phyloP scores from a whole-genome alignment of 1,140 invertebrate species.

The Rhyzopertha dominica region DNA sequence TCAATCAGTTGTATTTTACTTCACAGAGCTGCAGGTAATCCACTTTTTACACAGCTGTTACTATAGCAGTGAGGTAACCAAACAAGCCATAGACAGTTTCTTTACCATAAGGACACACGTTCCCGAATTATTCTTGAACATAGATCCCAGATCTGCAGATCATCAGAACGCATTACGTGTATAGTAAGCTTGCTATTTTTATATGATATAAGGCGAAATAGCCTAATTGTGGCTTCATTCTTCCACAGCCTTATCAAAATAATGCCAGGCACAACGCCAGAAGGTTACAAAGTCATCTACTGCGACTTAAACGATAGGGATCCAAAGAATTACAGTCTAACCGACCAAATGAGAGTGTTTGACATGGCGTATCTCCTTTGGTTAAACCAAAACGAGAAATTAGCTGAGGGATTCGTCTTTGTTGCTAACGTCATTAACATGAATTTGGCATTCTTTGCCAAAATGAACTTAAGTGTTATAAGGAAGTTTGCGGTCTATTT shows the following conservation, averaged over 20 bases:
- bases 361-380: constrained; percentile 57
- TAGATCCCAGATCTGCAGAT: neutral
- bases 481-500: constrained; percentile 62
- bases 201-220: neutral
- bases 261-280: constrained; percentile 47
- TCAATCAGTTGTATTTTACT: too few relatives aligned
- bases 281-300: constrained; percentile 55
- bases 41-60: constrained; percentile 59
- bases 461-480: constrained; percentile 53
- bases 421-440: constrained; percentile 57
- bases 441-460: constrained; percentile 54
- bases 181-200: neutral
- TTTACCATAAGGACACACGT: constrained; percentile 56
- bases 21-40: constrained; percentile 54
- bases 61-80: constrained; percentile 54
- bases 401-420: constrained; percentile 52
- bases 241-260: constrained; percentile 28
- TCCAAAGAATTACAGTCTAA: constrained; percentile 54
- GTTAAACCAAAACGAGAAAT: constrained; percentile 48
- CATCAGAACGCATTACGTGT: constrained; percentile 3
- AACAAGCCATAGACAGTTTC: constrained; percentile 57
- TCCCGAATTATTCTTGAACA: constrained; percentile 52
- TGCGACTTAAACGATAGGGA: constrained; percentile 51
- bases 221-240: neutral
- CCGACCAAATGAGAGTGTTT: constrained; percentile 46